Base-by-base conservation (phyloP, 2,113 vertebrate species). In the Calypte anna region DNA sequence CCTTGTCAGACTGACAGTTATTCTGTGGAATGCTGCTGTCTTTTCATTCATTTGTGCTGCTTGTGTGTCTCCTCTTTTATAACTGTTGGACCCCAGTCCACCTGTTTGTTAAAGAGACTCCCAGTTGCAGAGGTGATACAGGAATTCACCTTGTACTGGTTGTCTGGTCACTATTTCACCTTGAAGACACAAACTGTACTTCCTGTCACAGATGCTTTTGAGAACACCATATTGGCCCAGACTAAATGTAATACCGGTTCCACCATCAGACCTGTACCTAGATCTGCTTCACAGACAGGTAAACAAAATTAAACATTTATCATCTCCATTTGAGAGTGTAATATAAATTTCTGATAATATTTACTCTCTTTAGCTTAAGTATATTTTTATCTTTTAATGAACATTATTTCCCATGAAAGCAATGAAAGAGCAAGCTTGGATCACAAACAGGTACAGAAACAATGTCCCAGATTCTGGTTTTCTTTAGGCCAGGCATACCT, bases 211-310 rank as follows among this genome's bases (percentile, higher is more conserved):
- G 98, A 98, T 97, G 97, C 98, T 96, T 97, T 98, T 94, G 97
- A 98, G 80, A 97, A 97, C 87, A 96, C 98, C 95, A 97, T 98
- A 96, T 95, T 98, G 95, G 97, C 97, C 88, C 97, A 97, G 93
- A 92, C 93, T 95, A 98, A 98, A 89, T 97, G 97, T 84, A 98
- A 96, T 86, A 96, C 97, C 19, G 95, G 96, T 94, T 96, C 93
- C 51, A 95, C 88, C 94, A 94, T 74, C 15, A 97, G 96, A 70
- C 91, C 97, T 6, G 98, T 99, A 24, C 98, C 98, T 95, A 98
- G 99, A 98, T 99, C 99, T 68, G 98, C 98, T 81, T 99, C 99
- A 87, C 99, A 99, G 97, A 98, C 98, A 98, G 99, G 98, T 99
- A 99, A 98, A 96, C 25, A 25, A 54, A 78, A 68, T 25, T 12